Conservation (phyloP, 1,140 invertebrate species). For the Cherax destructor region DNA sequence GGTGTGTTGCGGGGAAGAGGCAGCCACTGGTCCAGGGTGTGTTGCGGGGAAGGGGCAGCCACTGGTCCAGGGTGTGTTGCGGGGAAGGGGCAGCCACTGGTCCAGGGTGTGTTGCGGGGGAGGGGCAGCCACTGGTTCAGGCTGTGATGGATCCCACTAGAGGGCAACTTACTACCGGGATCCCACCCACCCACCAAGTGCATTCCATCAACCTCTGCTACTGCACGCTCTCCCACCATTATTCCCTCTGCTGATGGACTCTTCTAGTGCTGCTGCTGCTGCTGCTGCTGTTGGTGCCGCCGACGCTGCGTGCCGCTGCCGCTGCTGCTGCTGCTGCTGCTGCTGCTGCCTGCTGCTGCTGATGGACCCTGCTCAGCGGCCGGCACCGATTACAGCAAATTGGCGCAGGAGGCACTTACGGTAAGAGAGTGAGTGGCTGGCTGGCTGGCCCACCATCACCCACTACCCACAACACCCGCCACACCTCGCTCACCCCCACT, state of each 20-base stretch:
- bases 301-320: conserved; percentile 24
- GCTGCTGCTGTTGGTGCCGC: neutral
- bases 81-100: no score
- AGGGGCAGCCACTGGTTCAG: neutral
- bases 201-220: conserved; percentile 53
- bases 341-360: conserved; percentile 51
- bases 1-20: no score
- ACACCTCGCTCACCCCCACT: conserved; percentile 27
- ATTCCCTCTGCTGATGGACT: conserved; percentile 60
- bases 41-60: no score
- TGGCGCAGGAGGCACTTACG: conserved; percentile 64
- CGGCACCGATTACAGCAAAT: conserved; percentile 69
- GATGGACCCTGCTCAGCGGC: conserved; percentile 65
- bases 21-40: no score
- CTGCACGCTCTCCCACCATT: conserved; percentile 17
- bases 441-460: conserved; percentile 48
- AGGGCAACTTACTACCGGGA: conserved; percentile 19
- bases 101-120: neutral
- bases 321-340: conserved; percentile 22
- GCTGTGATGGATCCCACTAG: conserved; percentile 27
- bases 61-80: no score
- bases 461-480: conserved; percentile 33
- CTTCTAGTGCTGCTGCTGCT: conserved; percentile 45
- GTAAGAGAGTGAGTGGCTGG: conserved; percentile 63
- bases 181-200: conserved; percentile 38